Conservation (phyloP, 2,888 invertebrate genomes). For the Spodoptera littoralis region DNA sequence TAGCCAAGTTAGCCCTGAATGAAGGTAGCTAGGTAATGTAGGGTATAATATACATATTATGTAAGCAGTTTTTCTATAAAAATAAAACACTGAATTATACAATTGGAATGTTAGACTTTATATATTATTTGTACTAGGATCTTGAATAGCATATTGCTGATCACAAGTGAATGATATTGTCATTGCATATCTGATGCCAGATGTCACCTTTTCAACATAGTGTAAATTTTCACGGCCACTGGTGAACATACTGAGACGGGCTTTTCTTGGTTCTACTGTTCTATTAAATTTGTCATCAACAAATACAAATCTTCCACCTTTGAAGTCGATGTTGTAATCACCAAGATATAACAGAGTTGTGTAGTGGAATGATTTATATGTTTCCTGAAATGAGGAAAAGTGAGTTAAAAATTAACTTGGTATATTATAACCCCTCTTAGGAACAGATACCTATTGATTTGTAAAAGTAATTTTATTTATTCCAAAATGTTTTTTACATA, state of each 20-base stretch:
- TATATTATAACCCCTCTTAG: background rate
- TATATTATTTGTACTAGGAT: conserved; percentile 73
- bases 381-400: conserved; percentile 89
- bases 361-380: conserved; percentile 95
- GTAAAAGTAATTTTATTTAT: too few species aligned
- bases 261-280: conserved; percentile 93
- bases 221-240: conserved; percentile 96
- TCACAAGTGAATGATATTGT: conserved; percentile 97
- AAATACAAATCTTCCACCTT: conserved; percentile 95
- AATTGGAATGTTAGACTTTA: conserved; percentile 54
- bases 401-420: background rate
- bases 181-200: conserved; percentile 93
- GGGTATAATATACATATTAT: too few species aligned
- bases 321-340: conserved; percentile 93
- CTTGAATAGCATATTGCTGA: conserved; percentile 90
- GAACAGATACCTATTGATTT: too few species aligned
- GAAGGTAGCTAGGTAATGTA: too few species aligned
- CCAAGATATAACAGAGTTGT: conserved; percentile 94
- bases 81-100: conserved; percentile 23
- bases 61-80: background rate
- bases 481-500: conserved; percentile 67
- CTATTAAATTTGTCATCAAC: conserved; percentile 90
- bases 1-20: too few species aligned
- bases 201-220: conserved; percentile 93
- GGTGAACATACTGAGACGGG: conserved; percentile 95